These are phyloP conservation scores for Brachyrhaphis roseni DNA, from an alignment of 2,797 vertebrate species.

Conservation along the genomic window DNA sequence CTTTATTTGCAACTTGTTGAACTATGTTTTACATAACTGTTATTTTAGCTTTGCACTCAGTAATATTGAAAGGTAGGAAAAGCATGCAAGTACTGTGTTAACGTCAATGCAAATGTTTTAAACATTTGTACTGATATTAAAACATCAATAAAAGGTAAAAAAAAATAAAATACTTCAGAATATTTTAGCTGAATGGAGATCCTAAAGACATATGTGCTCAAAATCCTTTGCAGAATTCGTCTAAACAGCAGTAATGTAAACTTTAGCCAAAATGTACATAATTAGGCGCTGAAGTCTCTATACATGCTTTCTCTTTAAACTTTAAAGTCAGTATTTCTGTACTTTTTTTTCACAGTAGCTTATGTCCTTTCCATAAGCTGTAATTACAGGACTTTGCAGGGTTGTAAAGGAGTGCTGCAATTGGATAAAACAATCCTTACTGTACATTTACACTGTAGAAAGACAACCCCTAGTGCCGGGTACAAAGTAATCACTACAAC, in stretches of 20 bases:
- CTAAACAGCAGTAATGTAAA: neutral
- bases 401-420: conserved; percentile 58
- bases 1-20: neutral
- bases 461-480: conserved; percentile 41
- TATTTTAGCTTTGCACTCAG: too few species aligned
- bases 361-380: conserved; percentile 49
- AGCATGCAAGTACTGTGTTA: neutral
- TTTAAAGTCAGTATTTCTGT: conserved; percentile 5
- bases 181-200: neutral
- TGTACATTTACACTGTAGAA: conserved; percentile 60
- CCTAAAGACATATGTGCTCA: neutral
- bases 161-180: neutral
- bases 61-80: neutral
- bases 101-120: neutral
- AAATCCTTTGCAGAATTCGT: neutral
- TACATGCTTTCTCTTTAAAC: neutral
- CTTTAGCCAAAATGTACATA: neutral
- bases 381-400: conserved; percentile 66
- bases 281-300: neutral
- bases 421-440: conserved; percentile 72
- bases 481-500: conserved; percentile 72
- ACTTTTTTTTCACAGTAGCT: conserved; percentile 39
- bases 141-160: too few species aligned
- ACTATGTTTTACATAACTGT: neutral
- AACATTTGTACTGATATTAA: too few species aligned